These are phyloP conservation scores for Bovichtus variegatus DNA, from an alignment of 2,797 vertebrate species.

Conservation along the genomic window DNA sequence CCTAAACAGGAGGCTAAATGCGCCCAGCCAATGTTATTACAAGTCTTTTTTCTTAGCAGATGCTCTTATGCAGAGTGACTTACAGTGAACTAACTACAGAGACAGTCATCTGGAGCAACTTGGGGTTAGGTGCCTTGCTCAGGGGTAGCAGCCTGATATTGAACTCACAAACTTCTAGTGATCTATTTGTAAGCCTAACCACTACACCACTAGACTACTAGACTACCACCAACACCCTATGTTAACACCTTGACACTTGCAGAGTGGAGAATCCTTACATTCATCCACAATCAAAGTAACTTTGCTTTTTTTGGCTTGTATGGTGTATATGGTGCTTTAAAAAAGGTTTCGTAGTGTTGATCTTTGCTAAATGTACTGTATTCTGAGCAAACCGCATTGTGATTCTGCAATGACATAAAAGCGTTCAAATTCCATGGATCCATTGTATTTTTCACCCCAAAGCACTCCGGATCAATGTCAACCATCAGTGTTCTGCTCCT, in stretches of 20 bases:
- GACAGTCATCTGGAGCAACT: too few relatives aligned
- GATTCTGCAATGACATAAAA: background rate
- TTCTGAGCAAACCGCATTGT: background rate
- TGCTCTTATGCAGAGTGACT: too few relatives aligned
- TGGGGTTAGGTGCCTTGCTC: too few relatives aligned
- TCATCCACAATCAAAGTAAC: background rate
- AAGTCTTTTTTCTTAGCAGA: too few relatives aligned
- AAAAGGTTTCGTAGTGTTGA: background rate
- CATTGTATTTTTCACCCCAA: background rate
- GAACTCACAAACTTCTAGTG: too few relatives aligned
- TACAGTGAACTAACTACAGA: too few relatives aligned
- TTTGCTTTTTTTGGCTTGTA: background rate
- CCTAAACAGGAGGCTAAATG: conserved; percentile 13
- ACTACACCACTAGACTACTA: too few relatives aligned
- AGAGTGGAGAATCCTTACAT: background rate
- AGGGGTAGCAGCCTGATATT: too few relatives aligned
- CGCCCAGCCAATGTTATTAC: background rate
- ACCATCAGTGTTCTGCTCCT: background rate
- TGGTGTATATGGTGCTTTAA: background rate
- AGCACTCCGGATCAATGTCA: too few relatives aligned
- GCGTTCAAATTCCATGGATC: background rate
- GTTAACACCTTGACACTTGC: background rate
- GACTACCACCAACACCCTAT: too few relatives aligned
- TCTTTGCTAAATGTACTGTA: background rate
- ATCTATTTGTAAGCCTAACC: too few relatives aligned